Percentiles rank a stretch among this genome's conserved stretches.
Evolutionary conservation across 2,113 vertebrate genomes (phyloP).

Genomic region (Rhipidura dahli): DNA sequence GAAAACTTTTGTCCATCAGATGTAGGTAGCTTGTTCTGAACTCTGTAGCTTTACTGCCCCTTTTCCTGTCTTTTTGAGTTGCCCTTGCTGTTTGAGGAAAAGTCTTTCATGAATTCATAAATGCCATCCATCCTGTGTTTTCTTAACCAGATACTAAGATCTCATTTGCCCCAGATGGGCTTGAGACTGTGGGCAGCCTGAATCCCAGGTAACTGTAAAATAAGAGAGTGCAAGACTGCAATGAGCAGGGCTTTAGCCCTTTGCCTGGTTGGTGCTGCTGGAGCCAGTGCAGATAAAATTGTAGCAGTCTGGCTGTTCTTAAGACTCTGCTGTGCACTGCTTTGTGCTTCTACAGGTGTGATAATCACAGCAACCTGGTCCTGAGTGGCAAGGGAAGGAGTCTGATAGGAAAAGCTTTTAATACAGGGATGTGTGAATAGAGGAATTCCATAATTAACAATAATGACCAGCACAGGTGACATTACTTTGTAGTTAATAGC

Average conservation of each 20-base stretch:
- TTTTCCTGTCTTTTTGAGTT: background rate
- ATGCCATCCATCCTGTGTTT: background rate
- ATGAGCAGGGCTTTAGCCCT: background rate
- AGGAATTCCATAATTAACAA: background rate
- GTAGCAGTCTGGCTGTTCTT: background rate
- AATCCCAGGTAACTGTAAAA: background rate
- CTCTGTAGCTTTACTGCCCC: background rate
- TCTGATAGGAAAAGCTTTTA: background rate
- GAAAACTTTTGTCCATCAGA: background rate
- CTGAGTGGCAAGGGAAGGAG: background rate
- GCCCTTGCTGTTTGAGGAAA: background rate
- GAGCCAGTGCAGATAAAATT: background rate
- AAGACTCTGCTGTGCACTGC: background rate
- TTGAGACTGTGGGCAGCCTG: background rate
- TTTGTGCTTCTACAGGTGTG: background rate
- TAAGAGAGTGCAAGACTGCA: background rate
- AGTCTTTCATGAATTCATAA: background rate
- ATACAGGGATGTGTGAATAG: background rate
- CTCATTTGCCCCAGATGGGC: background rate
- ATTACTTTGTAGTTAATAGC: background rate
- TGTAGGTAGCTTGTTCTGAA: background rate
- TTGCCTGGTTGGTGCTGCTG: background rate
- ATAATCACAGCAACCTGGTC: background rate
- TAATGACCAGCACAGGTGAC: background rate
- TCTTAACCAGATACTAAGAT: background rate